Evolutionary conservation across 2,113 vertebrate genomes (phyloP).

Genomic region (Corydoras sp.): DNA sequence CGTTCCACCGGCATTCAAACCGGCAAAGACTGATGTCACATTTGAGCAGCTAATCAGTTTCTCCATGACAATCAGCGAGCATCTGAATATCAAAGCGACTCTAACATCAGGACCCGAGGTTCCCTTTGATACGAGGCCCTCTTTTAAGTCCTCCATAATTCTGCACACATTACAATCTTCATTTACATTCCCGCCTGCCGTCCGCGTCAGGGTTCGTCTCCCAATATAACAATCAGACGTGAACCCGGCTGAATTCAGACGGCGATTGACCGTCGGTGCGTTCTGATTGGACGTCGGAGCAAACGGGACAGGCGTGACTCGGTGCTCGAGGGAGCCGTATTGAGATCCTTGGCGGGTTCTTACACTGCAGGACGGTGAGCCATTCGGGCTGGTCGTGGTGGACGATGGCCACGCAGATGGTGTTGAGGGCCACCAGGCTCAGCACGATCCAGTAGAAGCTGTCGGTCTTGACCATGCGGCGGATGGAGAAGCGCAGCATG

Average conservation of each 20-base stretch:
- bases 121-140: constrained; percentile 25
- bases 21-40: constrained; percentile 23
- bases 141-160: constrained; percentile 28
- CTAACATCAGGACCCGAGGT: constrained; percentile 8
- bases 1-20: not conserved
- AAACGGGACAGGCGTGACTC: not conserved
- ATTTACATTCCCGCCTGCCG: constrained; percentile 5
- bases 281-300: too few species aligned
- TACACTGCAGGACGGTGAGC: constrained; percentile 96
- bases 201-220: too few species aligned
- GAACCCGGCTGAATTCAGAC: too few species aligned
- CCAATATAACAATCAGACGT: too few species aligned
- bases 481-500: constrained; percentile 90
- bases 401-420: constrained; percentile 94
- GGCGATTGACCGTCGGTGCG: too few species aligned
- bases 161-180: constrained; percentile 12
- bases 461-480: constrained; percentile 97
- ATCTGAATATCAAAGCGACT: constrained; percentile 35
- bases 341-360: constrained; percentile 43
- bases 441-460: constrained; percentile 96
- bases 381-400: constrained; percentile 95
- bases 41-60: constrained; percentile 35
- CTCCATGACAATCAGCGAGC: constrained; percentile 21
- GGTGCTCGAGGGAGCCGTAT: not conserved
- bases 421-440: constrained; percentile 92